Evolutionary conservation across 2,888 invertebrate genomes (phyloP), one percentile per base, ranked within the genome.

Genomic region (Dicyrtomina minuta): DNA sequence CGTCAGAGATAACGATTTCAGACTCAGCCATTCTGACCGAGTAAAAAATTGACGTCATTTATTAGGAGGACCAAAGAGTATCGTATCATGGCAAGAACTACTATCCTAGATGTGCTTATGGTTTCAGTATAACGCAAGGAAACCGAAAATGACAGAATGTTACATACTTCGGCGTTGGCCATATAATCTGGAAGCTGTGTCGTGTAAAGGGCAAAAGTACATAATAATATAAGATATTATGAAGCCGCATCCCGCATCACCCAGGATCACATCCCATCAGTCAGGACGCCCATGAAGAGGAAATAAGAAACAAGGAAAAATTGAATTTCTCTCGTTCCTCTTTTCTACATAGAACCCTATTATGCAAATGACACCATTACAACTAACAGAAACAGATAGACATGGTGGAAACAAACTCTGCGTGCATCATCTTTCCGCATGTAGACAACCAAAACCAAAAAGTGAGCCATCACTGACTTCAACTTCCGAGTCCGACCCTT

Each of bases 291-390:
- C 43, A 44, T 56, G n/a, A 55, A 43, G 66, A 51, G 51, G 53
- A 64, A 64, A 64, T 17, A 49, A 65, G 66, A 65, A 70, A 69
- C 69, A 69, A 69, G 62, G 66, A 70, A 70, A 70, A 70, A 70
- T 70, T 70, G 70, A 70, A 70, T 70, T 66, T 70, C 61, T 60
- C n/a, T n/a, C n/a, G n/a, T n/a, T n/a, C n/a, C n/a, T n/a, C n/a
- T n/a, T n/a, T 55, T 41, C 33, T 33, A 33, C 51, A 66, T 55
- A 59, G 46, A 66, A 55, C 59, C 49, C 70, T 65, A 70, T 70
- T 70, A 70, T 70, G 70, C 55, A 70, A 70, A 70, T 70, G 68
- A 68, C 39, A 43, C 46, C 53, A 13, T 51, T 15, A 43, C n/a
- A n/a, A n/a, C n/a, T n/a, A n/a, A n/a, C n/a, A n/a, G n/a, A n/a